phyloP scores from a whole-genome alignment of 2,888 invertebrate genomes.

The Koerneria pararmatus region DNA sequence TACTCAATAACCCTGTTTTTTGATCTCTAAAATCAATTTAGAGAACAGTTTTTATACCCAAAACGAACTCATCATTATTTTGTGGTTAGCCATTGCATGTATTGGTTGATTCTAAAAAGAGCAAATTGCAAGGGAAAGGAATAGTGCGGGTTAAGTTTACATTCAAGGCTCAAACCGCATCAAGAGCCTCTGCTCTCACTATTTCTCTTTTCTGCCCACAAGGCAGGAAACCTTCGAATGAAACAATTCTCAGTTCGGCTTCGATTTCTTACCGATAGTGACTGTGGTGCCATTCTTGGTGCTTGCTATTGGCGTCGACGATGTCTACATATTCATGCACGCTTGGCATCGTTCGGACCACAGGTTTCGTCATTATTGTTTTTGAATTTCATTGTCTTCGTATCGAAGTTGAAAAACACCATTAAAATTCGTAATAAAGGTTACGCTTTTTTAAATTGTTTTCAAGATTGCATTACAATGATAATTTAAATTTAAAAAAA shows the following conservation, averaged over 20 bases:
- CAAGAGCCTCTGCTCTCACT: no score
- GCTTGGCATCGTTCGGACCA: conserved; percentile 51
- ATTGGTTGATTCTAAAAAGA: no score
- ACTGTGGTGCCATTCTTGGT: conserved; percentile 58
- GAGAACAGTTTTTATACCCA: no score
- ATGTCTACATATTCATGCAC: conserved; percentile 59
- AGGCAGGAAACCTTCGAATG: not conserved
- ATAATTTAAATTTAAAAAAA: conserved; percentile 1
- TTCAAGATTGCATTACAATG: not conserved
- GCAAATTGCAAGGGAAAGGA: no score
- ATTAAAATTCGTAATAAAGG: no score
- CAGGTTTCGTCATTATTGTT: conserved; percentile 26
- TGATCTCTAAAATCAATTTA: no score
- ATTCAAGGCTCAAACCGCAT: no score
- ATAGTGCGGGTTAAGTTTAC: no score
- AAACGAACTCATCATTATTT: no score
- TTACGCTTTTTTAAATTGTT: not conserved
- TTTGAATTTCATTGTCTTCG: not conserved
- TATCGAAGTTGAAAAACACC: not conserved
- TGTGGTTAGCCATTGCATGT: no score
- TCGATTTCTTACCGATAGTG: conserved; percentile 57
- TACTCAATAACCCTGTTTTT: no score
- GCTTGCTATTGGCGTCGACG: conserved; percentile 58
- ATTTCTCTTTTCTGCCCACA: not conserved
- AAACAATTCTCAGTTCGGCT: conserved; percentile 42